phyloP scores from a whole-genome alignment of 2,888 invertebrate genomes.

The Unio pictorum region DNA sequence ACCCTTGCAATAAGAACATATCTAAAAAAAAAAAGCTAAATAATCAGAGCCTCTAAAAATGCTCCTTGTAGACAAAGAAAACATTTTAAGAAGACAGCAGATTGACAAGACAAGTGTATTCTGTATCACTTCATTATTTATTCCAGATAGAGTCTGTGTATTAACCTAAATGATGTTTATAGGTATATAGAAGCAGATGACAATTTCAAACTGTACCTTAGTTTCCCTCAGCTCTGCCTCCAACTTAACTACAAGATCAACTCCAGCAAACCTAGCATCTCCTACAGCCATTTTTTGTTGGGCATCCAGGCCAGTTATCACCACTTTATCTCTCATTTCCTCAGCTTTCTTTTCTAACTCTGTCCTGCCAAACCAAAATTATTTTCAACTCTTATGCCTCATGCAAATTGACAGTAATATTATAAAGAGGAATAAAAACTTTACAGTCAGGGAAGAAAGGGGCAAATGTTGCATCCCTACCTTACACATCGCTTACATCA shows the following conservation, averaged over 20 bases:
- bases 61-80: not conserved
- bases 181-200: no score
- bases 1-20: no score
- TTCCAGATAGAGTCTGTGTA: not conserved
- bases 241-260: constrained; percentile 48
- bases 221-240: constrained; percentile 59
- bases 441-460: no score
- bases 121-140: no score
- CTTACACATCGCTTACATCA: no score
- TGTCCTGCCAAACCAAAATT: constrained; percentile 27
- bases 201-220: constrained; percentile 46
- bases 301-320: constrained; percentile 57
- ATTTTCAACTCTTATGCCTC: no score
- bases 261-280: constrained; percentile 47
- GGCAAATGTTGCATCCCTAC: no score
- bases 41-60: not conserved
- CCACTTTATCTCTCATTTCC: constrained; percentile 56
- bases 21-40: no score
- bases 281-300: constrained; percentile 62
- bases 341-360: constrained; percentile 58
- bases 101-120: not conserved
- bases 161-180: not conserved
- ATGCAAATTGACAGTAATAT: no score
- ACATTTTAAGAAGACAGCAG: not conserved
- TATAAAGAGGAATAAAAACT: no score